phyloP scores from a whole-genome alignment of 2,888 invertebrate species.

The Carpatolechia fugitivella region DNA sequence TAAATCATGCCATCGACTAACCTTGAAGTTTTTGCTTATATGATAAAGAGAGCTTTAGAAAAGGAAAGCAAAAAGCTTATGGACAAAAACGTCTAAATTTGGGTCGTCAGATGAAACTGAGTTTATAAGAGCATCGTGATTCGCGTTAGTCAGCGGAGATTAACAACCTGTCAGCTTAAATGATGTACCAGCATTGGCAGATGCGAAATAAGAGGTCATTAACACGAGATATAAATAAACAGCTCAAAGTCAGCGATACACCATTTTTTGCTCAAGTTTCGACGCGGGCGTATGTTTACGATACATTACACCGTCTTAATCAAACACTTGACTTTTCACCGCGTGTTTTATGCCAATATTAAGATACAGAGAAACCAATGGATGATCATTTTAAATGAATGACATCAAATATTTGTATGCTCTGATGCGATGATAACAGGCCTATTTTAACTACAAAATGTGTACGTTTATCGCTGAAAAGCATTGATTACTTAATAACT shows the following conservation, averaged over 20 bases:
- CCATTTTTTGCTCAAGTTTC: background rate
- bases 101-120: background rate
- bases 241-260: background rate
- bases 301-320: background rate
- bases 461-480: too few species aligned
- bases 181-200: conserved; percentile 1
- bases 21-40: too few species aligned
- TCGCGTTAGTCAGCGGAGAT: background rate
- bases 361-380: too few species aligned
- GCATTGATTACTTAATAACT: too few species aligned
- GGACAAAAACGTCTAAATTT: background rate
- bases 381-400: too few species aligned
- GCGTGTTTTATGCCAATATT: too few species aligned
- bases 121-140: background rate
- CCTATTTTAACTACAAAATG: too few species aligned
- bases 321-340: conserved; percentile 1
- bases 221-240: conserved; percentile 5
- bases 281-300: background rate
- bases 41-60: too few species aligned
- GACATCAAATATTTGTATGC: too few species aligned
- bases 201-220: background rate
- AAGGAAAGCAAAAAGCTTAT: too few species aligned
- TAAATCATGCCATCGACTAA: too few species aligned
- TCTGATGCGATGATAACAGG: too few species aligned
- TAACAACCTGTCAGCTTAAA: conserved; percentile 3